A percentile compares a stretch with the other conserved stretches of the same genome.
Evolutionary conservation across 2,888 invertebrate species (phyloP).

Genomic region (Petrolisthes cinctipes): DNA sequence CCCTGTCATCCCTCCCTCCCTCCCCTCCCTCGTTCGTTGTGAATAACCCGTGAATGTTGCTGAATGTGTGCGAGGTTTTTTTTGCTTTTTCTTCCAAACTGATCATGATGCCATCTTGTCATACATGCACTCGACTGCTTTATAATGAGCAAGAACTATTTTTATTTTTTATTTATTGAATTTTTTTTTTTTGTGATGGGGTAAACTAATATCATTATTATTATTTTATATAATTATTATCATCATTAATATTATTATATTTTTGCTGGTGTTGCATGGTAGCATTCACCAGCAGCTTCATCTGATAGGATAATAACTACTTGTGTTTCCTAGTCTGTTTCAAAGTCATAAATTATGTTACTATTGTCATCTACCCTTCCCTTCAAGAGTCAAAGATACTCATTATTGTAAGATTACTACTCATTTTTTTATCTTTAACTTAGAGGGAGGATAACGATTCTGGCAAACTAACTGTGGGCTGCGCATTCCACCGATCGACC

Average conservation of each 20-base stretch:
- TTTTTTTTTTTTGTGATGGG: no score
- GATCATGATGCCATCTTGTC: slow-evolving; percentile 36
- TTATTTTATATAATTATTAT: no score
- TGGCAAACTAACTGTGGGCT: no score
- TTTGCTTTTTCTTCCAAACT: slow-evolving; percentile 33
- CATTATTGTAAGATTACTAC: slow-evolving; percentile 36
- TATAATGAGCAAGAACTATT: no score
- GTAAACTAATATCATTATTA: no score
- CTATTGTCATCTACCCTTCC: neutral
- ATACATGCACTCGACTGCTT: neutral
- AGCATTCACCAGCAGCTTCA: no score
- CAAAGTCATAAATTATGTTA: slow-evolving; percentile 41
- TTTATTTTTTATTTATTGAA: no score
- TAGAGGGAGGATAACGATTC: no score
- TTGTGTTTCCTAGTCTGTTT: slow-evolving; percentile 52
- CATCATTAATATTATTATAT: no score
- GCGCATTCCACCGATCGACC: no score
- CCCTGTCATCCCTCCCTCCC: neutral
- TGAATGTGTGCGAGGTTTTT: slow-evolving; percentile 48
- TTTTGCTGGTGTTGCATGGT: no score
- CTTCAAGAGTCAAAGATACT: slow-evolving; percentile 44
- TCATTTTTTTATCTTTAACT: no score
- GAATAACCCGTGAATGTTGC: slow-evolving; percentile 41
- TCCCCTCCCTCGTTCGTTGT: slow-evolving; percentile 11
- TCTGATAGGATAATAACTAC: neutral